Base-by-base conservation (phyloP, 2,888 invertebrate species). In the Diarsia brunnea region DNA sequence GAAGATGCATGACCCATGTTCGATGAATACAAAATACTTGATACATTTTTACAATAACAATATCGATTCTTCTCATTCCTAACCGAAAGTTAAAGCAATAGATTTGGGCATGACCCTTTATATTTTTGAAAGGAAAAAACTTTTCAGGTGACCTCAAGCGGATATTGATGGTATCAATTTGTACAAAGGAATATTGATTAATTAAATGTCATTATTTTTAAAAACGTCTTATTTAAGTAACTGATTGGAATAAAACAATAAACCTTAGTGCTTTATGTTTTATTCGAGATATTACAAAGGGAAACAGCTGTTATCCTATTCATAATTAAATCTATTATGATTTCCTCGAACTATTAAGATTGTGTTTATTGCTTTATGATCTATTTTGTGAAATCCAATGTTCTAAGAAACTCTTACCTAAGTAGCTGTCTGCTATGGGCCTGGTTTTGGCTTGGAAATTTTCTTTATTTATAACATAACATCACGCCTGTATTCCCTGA, bases 201-300 rank as follows among this genome's bases (percentile, higher is more conserved):
- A 19, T 55, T 61, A 79, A 53, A 78, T 79, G 53, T 45, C 43
- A 11, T 10, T 67, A 24, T 47, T 19, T 38, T 43, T 12, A 55
- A 65, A n/a, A 1, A 66, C 14, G 21, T 60, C 7, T 51, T 14
- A 51, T n/a, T 14, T 21, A 49, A 45, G 14, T 21, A 49, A 72
- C n/a, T 58, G 24, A 51, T 67, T 31, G 47, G 2, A 43, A 19
- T n/a, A n/a, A 21, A 43, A 53, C 10, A 71, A 2, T 49, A 55
- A 64, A 66, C 7, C 38, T 63, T 27, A 21, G 14, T 51, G 66
- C 19, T 71, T 79, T 49, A 67, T 21, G 27, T 27, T 53, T 4
- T 66, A 19, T 53, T 51, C 10, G 14, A 12, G 4, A 45, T 31
- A 27, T 31, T 12, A 24, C 43, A 24, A 64, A 49, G 5, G 21